Conservation (phyloP, 2,113 vertebrate species). For the Columba livia region DNA sequence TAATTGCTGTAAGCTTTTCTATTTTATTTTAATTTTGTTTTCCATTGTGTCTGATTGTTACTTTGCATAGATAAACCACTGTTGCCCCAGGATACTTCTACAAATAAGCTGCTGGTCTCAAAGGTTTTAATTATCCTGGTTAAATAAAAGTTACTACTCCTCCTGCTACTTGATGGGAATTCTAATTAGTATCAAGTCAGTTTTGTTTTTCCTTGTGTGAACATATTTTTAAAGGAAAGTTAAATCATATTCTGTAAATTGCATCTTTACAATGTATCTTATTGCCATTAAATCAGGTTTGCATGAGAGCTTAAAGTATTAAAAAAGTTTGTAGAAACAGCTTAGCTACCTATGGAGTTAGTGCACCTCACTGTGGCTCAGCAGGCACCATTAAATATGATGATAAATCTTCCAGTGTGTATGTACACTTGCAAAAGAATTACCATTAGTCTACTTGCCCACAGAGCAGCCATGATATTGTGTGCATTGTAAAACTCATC, state of each 20-base stretch:
- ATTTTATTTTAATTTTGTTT: slow-evolving; percentile 36
- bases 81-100: background rate
- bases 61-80: background rate
- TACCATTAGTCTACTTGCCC: background rate
- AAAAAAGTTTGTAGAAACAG: background rate
- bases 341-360: background rate
- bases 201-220: slow-evolving; percentile 12
- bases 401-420: background rate
- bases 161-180: slow-evolving; percentile 27
- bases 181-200: slow-evolving; percentile 29
- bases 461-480: background rate
- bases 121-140: slow-evolving; percentile 65
- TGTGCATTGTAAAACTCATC: background rate
- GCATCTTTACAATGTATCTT: background rate
- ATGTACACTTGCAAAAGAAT: background rate
- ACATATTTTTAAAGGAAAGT: background rate
- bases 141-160: slow-evolving; percentile 48
- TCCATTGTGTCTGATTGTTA: slow-evolving; percentile 2
- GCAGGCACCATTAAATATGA: background rate
- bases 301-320: background rate
- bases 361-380: background rate
- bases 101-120: slow-evolving; percentile 49
- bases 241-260: slow-evolving; percentile 26
- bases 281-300: background rate
- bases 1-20: slow-evolving; percentile 26